Percentiles rank a stretch among this genome's conserved stretches.
Evolutionary conservation across 2,888 invertebrate genomes (phyloP).

Genomic region (Alviniconcha strummeri): DNA sequence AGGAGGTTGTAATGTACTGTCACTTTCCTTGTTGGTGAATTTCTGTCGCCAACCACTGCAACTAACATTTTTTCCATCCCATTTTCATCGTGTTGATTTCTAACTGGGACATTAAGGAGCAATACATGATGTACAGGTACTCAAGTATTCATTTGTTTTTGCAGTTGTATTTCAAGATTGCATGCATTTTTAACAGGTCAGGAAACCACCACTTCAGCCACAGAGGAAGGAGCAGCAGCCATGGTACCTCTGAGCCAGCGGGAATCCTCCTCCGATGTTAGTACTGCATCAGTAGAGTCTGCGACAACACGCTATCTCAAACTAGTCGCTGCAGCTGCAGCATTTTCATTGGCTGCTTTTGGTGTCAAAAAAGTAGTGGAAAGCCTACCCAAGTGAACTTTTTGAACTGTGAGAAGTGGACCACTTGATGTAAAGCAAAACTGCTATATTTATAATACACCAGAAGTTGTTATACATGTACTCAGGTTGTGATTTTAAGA

Average conservation of each 20-base stretch:
- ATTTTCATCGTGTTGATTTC: too few species aligned
- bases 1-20: background rate
- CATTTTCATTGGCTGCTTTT: constrained; percentile 44
- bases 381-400: constrained; percentile 32
- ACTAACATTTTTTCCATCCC: too few species aligned
- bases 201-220: constrained; percentile 17
- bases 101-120: too few species aligned
- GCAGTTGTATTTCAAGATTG: background rate
- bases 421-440: too few species aligned
- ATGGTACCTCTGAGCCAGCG: constrained; percentile 27
- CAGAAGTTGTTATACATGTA: too few species aligned
- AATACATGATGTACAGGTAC: too few species aligned
- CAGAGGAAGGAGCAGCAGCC: constrained; percentile 28
- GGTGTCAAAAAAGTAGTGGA: constrained; percentile 47
- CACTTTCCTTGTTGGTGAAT: too few species aligned
- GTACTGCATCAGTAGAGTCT: constrained; percentile 25
- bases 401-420: too few species aligned
- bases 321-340: constrained; percentile 45
- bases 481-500: too few species aligned
- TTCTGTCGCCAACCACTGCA: too few species aligned
- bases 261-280: constrained; percentile 40
- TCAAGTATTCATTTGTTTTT: too few species aligned
- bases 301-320: constrained; percentile 44
- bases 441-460: too few species aligned
- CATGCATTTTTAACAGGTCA: constrained; percentile 24